Evolutionary conservation across 2,888 invertebrate genomes (phyloP), one percentile per base, ranked within the genome.

Genomic region (Carpatolechia fugitivella): DNA sequence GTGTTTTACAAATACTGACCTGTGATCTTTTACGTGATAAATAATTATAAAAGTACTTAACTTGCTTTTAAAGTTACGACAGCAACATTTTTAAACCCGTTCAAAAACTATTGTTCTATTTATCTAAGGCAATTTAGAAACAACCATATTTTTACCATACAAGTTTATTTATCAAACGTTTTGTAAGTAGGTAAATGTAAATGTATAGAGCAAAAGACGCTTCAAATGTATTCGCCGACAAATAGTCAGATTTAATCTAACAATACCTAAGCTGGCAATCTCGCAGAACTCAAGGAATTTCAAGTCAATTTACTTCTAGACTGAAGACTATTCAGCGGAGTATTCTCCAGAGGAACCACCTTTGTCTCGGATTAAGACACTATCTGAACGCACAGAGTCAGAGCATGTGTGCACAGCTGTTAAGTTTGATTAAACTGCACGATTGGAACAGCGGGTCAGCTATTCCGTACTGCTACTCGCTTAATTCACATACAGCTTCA

Each of bases 401-500:
- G 14, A 38, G 50, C 11, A 13, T 51, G 40, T 52, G 52, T 29
- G 31, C 41, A 30, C 11, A 52, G 52, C 41, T 41, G 52, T 52
- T 52, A 41, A 41, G 52, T 41, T 52, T 41, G 52, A 52, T 52
- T 52, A 52, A 52, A 52, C 41, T 31, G 51, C 24, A 31, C 40
- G 52, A 52, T 52, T 52, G 52, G 41, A 51, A 35, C 49, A 31
- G 38, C 16, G 33, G 13, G 47, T 47, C 24, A 3, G 13, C 29
- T 24, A 44, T 24, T 44, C 20, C 8, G 24, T 20, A 29, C 24
- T 6, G 24, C 24, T 24, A 24, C 24, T 24, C 24, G 6, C 24
- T 24, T 6, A 24, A 4, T 29, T 24, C n/a, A 0, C 13, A 44
- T n/a, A 13, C 7, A 6, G 13, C 24, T 11, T 44, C 29, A n/a